Evolutionary conservation across 2,888 invertebrate species (phyloP), one percentile per base, ranked within the genome.

Genomic region (Hedya salicella): DNA sequence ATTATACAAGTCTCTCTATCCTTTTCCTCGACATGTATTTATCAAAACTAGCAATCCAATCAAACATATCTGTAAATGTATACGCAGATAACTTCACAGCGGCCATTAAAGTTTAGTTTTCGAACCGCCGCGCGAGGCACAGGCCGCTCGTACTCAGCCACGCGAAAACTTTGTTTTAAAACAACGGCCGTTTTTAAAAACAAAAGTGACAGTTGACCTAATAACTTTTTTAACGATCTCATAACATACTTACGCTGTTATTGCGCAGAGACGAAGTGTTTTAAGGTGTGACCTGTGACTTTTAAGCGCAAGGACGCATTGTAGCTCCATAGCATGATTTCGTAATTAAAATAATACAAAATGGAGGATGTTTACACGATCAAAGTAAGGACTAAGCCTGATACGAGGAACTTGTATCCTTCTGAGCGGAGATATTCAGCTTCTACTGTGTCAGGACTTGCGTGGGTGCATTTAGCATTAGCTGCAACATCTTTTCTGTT

Each of bases 311-410:
- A 46, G 62, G 48, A 54, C 56, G 32, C 11, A 19, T 17, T 25
- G 54, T 56, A 42, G 54, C 25, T 42, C 30, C 21, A 14, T 44
- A 59, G 30, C n/a, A 62, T 72, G 71, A 71, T 67, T 62, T 68
- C 73, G 71, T 76, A 74, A 76, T 78, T 78, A 78, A 75, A 76
- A 77, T 73, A 76, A 74, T 72, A 67, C 76, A 84, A 75, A 63
- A 95, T 95, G 95, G 95, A 95, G 88, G 94, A 94, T 84, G 94
- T 95, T 16, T 95, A 94, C 78, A 94, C 95, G 71, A 94, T 95
- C 68, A 94, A 94, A 88, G 94, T 95, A 76, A 94, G 94, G 80
- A 93, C 94, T 8, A 93, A 94, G 78, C 94, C 94, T 1, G 93
- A 94, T 72, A 92, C 94, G 1, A 87, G 93, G 67, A 91, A 90